Percentiles rank a stretch among this genome's conserved stretches.
These are phyloP conservation scores for Myotis pilosus DNA, from an alignment of 2,797 vertebrate species.

Conservation along the genomic window DNA sequence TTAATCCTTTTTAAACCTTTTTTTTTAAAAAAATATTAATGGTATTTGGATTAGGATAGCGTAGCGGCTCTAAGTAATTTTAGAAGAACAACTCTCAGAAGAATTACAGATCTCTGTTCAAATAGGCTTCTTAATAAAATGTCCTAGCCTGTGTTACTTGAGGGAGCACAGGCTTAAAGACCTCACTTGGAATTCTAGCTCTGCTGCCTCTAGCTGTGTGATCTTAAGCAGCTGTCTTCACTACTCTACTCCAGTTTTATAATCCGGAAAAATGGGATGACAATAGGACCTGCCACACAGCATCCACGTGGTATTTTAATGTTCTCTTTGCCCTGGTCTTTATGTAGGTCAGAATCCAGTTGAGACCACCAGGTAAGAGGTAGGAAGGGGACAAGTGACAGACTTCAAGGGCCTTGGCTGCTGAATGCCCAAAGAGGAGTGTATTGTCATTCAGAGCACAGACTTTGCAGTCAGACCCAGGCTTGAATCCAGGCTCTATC, in stretches of 20 bases:
- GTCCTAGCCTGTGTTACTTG: neutral
- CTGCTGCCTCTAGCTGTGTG: neutral
- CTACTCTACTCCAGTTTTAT: neutral
- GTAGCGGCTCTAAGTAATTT: neutral
- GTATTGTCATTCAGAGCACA: neutral
- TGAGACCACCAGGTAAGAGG: neutral
- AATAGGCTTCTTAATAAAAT: neutral
- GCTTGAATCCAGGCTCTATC: neutral
- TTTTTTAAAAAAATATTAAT: neutral
- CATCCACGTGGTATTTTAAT: neutral
- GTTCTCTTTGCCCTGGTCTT: neutral
- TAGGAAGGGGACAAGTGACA: neutral
- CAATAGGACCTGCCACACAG: neutral
- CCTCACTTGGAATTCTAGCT: neutral
- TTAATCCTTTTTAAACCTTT: slow-evolving; percentile 11
- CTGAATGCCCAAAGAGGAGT: neutral
- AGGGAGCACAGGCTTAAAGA: neutral
- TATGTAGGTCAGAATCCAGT: neutral
- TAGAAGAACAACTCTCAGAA: slow-evolving; percentile 17
- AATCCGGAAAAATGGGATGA: neutral
- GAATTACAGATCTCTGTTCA: neutral
- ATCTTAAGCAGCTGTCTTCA: neutral
- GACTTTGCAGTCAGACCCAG: neutral
- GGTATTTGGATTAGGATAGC: neutral
- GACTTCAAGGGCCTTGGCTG: neutral